phyloP scores from a whole-genome alignment of 2,113 vertebrate species.

The Tragelaphus strepsiceros region DNA sequence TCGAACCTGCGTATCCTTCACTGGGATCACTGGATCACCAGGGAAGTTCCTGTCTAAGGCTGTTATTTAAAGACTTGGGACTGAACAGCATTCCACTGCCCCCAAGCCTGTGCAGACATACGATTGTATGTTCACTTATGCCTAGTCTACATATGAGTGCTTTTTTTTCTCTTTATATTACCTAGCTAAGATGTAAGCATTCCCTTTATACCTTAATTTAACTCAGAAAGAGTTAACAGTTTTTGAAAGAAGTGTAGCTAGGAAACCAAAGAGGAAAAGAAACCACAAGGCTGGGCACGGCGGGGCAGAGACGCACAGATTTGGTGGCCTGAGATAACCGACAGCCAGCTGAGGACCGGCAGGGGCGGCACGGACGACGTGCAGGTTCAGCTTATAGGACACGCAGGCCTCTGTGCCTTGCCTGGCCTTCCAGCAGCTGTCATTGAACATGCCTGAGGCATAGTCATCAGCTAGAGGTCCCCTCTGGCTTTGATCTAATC shows the following conservation, averaged over 20 bases:
- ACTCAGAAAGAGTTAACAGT: background rate
- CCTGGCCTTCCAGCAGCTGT: background rate
- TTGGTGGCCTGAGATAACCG: background rate
- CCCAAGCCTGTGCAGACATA: background rate
- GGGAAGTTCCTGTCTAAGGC: background rate
- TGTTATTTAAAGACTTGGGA: background rate
- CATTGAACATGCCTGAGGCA: background rate
- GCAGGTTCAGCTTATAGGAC: background rate
- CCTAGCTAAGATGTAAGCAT: background rate
- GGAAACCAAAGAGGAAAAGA: background rate
- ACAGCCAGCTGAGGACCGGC: background rate
- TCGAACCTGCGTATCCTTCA: background rate
- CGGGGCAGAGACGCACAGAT: background rate
- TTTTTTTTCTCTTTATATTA: background rate
- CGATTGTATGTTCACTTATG: background rate
- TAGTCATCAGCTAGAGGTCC: background rate
- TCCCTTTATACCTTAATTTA: background rate
- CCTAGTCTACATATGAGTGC: too few relatives aligned
- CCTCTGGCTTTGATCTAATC: background rate
- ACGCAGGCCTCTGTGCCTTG: background rate
- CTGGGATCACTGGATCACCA: background rate
- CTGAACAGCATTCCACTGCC: background rate
- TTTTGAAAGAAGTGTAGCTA: background rate
- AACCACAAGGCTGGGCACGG: background rate
- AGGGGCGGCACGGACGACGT: rapidly evolving